These are phyloP conservation scores for Scaptodrosophila lebanonensis DNA, from an alignment of 1,140 invertebrate genomes.

Conservation along the genomic window DNA sequence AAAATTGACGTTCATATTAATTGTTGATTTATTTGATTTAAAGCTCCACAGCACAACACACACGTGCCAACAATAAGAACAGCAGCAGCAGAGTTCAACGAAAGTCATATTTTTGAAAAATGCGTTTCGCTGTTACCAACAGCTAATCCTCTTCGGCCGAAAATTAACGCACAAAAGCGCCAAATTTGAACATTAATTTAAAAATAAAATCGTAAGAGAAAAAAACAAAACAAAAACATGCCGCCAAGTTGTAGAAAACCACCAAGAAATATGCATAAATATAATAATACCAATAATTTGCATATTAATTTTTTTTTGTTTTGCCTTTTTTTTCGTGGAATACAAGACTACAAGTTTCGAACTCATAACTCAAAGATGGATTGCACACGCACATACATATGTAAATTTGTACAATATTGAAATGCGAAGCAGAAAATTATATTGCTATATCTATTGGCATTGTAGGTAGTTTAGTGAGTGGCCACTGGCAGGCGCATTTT, in stretches of 20 bases:
- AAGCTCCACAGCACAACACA: slow-evolving; percentile 40
- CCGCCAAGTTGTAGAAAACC: slow-evolving; percentile 10
- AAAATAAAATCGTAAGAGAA: slow-evolving; percentile 5
- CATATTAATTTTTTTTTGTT: slow-evolving; percentile 50
- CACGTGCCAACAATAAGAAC: slow-evolving; percentile 52
- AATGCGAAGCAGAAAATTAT: no score
- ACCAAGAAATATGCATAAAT: slow-evolving; percentile 62
- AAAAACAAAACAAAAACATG: slow-evolving; percentile 40
- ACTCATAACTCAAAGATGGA: slow-evolving; percentile 55
- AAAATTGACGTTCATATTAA: background rate
- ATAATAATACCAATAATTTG: slow-evolving; percentile 72
- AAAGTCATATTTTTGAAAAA: no score
- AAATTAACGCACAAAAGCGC: slow-evolving; percentile 45
- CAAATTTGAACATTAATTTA: background rate
- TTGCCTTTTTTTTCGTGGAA: slow-evolving; percentile 24
- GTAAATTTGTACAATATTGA: slow-evolving; percentile 46
- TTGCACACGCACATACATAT: no score
- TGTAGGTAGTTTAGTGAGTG: no score
- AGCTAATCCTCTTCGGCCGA: slow-evolving; percentile 32
- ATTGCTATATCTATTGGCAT: no score
- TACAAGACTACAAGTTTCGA: slow-evolving; percentile 59
- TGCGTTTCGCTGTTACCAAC: slow-evolving; percentile 18
- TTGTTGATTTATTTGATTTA: slow-evolving; percentile 21
- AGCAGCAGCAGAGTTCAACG: no score
- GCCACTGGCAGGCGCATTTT: background rate